Conservation (phyloP, 2,113 vertebrate species). For the Desmodus rotundus region DNA sequence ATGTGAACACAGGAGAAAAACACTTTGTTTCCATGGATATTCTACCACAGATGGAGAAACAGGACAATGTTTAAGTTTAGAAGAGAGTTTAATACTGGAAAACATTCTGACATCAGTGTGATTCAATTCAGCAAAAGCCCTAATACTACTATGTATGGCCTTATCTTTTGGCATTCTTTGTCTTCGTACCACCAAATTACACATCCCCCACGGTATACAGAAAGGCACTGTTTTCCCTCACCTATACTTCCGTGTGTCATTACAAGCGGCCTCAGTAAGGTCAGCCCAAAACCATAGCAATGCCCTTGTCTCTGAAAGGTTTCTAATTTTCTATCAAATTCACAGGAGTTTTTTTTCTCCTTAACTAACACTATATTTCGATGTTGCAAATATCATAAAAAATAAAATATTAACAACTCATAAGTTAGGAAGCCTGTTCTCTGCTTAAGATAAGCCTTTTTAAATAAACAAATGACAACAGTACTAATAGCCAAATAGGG, state of each 20-base stretch:
- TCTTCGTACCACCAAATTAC: neutral
- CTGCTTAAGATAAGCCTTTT: neutral
- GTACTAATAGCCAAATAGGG: neutral
- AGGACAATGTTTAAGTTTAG: neutral
- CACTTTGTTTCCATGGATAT: neutral
- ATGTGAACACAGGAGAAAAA: neutral
- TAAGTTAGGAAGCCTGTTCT: neutral
- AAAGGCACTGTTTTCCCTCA: neutral
- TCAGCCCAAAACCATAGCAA: neutral
- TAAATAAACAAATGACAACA: neutral
- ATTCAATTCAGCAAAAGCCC: neutral
- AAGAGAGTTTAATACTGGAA: neutral
- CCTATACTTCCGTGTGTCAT: neutral
- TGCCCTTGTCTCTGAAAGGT: neutral
- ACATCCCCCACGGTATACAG: neutral
- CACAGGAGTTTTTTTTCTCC: neutral
- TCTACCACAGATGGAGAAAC: neutral
- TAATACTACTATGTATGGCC: neutral
- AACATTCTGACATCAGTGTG: neutral
- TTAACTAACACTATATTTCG: neutral
- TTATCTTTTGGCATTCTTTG: neutral
- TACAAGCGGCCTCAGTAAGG: neutral
- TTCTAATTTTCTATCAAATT: slow-evolving; percentile 28
- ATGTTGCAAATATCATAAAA: slow-evolving; percentile 26
- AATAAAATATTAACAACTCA: slow-evolving; percentile 4